Percentiles rank a stretch among this genome's conserved stretches.
Conservation (phyloP, 1,140 invertebrate genomes). For the Nasonia giraulti region DNA sequence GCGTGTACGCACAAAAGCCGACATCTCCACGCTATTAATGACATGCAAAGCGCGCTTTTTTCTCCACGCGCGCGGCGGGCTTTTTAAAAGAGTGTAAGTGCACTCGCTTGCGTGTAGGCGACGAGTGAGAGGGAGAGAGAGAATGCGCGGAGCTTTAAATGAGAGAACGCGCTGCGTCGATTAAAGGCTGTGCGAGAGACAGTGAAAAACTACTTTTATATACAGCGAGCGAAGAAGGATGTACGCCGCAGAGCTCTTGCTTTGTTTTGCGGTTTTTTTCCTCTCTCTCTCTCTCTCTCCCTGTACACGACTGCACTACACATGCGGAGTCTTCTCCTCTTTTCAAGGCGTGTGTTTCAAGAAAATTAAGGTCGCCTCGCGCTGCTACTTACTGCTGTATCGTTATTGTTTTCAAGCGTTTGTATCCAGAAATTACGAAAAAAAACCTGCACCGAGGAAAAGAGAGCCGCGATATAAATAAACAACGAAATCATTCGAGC, state of each 20-base stretch:
- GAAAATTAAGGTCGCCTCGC: no score
- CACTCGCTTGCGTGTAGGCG: neutral
- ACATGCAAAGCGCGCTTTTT: neutral
- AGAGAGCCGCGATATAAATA: no score
- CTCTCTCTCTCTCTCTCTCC: no score
- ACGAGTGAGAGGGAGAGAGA: neutral
- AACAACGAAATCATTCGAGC: no score
- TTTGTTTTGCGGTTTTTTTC: neutral
- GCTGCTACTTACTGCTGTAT: no score
- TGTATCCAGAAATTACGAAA: no score
- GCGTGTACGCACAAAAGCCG: neutral
- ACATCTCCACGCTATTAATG: neutral
- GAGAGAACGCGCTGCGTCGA: neutral
- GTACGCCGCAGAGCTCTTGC: neutral
- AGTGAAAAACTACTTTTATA: conserved; percentile 5
- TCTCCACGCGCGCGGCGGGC: neutral
- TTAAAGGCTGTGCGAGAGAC: neutral
- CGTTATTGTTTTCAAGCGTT: no score
- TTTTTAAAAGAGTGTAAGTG: neutral
- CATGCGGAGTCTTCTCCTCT: neutral
- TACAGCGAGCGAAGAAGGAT: neutral
- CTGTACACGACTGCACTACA: neutral
- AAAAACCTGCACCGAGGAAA: no score
- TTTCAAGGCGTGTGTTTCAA: no score
- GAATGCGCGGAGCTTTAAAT: neutral